These are phyloP conservation scores for Thalpophila matura DNA, from an alignment of 2,888 invertebrate species.

Conservation along the genomic window DNA sequence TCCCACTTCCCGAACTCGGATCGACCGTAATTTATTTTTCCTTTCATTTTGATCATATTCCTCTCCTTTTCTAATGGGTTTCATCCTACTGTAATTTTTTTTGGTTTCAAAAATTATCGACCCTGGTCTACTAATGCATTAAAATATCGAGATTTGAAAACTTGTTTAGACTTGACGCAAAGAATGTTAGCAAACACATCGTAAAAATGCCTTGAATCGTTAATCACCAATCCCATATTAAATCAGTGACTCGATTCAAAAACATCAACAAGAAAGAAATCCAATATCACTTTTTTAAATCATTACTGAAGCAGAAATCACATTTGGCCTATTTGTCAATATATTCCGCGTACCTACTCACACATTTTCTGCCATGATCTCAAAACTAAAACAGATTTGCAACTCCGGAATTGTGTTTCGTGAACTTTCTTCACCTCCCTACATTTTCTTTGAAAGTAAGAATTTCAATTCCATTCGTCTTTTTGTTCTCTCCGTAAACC, in stretches of 20 bases:
- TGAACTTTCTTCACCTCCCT: constrained; percentile 26
- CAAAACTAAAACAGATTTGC: constrained; percentile 55
- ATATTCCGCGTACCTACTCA: background rate
- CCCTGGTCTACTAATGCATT: no score
- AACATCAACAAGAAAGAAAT: background rate
- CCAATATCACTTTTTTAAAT: background rate
- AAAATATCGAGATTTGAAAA: background rate
- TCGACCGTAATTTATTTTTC: no score
- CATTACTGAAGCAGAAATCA: constrained; percentile 9
- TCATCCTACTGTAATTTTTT: no score
- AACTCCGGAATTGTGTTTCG: constrained; percentile 51
- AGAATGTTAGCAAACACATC: background rate
- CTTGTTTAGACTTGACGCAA: constrained; percentile 21
- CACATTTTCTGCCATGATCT: constrained; percentile 19
- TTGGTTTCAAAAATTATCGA: no score
- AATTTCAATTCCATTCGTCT: constrained; percentile 56
- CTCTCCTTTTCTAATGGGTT: no score
- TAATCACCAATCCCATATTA: background rate
- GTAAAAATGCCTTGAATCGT: background rate
- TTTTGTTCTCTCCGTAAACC: constrained; percentile 45
- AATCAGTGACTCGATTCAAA: background rate
- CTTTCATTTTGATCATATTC: no score
- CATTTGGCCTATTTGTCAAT: constrained; percentile 19
- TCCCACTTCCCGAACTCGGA: no score
- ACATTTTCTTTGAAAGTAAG: constrained; percentile 31